Percentiles rank a stretch among this genome's conserved stretches.
These are phyloP conservation scores for Myotis daubentonii DNA, from an alignment of 2,797 vertebrate species.

Conservation along the genomic window DNA sequence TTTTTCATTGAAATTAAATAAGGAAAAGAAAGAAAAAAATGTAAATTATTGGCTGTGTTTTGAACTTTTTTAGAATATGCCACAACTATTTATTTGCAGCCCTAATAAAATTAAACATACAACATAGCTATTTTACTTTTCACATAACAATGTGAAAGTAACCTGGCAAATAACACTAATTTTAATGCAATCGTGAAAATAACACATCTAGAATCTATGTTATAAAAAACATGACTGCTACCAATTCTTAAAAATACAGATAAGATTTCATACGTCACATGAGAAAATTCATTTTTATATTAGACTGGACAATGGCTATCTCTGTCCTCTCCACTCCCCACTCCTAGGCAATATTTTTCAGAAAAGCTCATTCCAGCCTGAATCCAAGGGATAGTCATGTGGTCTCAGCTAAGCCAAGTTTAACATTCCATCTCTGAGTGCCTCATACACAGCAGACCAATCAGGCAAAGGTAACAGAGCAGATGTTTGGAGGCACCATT, in stretches of 20 bases:
- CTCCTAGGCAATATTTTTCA: not conserved
- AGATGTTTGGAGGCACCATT: not conserved
- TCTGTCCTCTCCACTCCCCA: not conserved
- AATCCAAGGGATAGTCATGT: not conserved
- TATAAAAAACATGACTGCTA: not conserved
- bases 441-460: not conserved
- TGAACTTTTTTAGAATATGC: not conserved
- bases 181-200: conserved; percentile 15
- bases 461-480: not conserved
- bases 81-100: not conserved
- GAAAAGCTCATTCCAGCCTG: not conserved
- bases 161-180: not conserved
- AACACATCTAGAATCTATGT: not conserved
- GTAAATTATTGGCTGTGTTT: not conserved
- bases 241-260: not conserved
- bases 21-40: not conserved
- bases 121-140: not conserved
- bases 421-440: not conserved
- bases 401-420: not conserved
- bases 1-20: not conserved
- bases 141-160: not conserved
- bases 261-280: not conserved
- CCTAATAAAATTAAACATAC: not conserved
- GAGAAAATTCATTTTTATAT: not conserved
- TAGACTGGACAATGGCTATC: not conserved